These are phyloP conservation scores for Typhlichthys eigenmanni DNA, from an alignment of 2,797 vertebrate species.

Conservation along the genomic window DNA sequence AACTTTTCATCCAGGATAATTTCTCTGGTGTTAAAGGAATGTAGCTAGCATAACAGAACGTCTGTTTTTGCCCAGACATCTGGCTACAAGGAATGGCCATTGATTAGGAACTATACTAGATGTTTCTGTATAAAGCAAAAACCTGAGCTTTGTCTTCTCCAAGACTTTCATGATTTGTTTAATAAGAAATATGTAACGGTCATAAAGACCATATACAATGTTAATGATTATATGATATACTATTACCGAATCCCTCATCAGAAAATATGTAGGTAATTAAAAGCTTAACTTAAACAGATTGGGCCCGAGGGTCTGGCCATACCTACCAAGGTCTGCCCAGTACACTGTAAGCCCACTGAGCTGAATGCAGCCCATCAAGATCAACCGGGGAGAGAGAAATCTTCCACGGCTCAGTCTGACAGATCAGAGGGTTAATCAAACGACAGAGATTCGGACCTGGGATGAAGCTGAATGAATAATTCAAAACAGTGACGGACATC, in stretches of 20 bases:
- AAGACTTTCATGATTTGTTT: constrained; percentile 1
- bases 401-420: constrained; percentile 32
- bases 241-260: background rate
- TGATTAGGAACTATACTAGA: constrained; percentile 16
- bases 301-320: constrained; percentile 17
- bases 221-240: background rate
- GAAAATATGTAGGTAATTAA: background rate
- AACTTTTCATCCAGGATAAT: constrained; percentile 65
- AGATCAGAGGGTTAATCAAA: constrained; percentile 68
- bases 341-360: constrained; percentile 40
- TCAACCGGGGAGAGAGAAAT: constrained; percentile 31
- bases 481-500: constrained; percentile 44
- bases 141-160: constrained; percentile 16
- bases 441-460: constrained; percentile 55
- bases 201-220: background rate
- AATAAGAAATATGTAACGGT: constrained; percentile 3
- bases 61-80: constrained; percentile 34
- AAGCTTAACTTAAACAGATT: constrained; percentile 19
- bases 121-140: constrained; percentile 18
- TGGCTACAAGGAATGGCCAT: constrained; percentile 37
- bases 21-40: constrained; percentile 54
- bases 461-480: constrained; percentile 57
- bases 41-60: constrained; percentile 47
- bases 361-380: constrained; percentile 40
- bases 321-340: constrained; percentile 45